Base-by-base conservation (phyloP, 2,888 invertebrate species). In the Allolobophora icterica region DNA sequence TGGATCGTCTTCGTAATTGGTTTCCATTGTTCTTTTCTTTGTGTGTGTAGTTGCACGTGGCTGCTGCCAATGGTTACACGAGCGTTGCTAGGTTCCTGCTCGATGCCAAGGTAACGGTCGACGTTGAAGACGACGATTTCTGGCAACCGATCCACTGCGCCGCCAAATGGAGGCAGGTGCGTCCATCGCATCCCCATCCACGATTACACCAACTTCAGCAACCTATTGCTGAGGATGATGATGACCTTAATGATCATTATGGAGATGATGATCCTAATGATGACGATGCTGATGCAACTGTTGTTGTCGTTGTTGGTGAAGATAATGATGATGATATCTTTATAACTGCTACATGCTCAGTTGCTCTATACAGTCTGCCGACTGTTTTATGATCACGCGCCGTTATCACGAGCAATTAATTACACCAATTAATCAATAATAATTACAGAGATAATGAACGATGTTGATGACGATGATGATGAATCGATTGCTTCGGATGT, bases 121-220 rank as follows among this genome's bases (percentile, higher is more conserved):
- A 98, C 95, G 97, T 97, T 15, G 97, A 97, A 94, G 99, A 99
- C 95, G 97, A 97, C 94, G 99, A 99, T 95, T 97, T 97, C 95
- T 99, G 99, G 99, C 98, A 98, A 94, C 98, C 99, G 0, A 97
- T 99, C 30, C 99, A 99, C 96, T 99, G 99, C 15, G 99, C 99
- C 24, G 99, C 99, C 87, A 99, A 99, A 96, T 99, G 99, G 99
- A 98, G 99, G 92, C 99, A 99, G 96, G 99, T 99, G 15, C 19
- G 90, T 45, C 71, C 71, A 71, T 71, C 71, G 8, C 38, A 38
- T 38, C 38, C 24, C 19, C 15, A 19, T 15, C 52, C 52, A 52
- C 24, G 21, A 19, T 19, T 1, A 19, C 52, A 52, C 13, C 71
- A 71, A 6, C 8, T n/a, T 52, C 52, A 24, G 52, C 24, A 52